These are phyloP conservation scores for Xestia rhomboidea DNA, from an alignment of 2,888 invertebrate genomes.

Conservation along the genomic window DNA sequence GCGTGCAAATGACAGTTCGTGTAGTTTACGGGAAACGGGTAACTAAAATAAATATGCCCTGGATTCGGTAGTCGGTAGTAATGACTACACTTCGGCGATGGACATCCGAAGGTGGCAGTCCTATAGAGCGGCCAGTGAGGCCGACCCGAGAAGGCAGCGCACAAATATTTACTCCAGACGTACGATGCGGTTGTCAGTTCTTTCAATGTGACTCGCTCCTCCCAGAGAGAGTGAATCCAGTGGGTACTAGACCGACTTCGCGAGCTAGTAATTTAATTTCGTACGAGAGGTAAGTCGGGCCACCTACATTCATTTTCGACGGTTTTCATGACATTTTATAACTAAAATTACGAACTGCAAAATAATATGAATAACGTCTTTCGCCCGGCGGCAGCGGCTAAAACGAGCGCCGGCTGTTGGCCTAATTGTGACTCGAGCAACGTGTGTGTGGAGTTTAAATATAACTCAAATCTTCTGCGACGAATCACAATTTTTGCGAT, in stretches of 20 bases:
- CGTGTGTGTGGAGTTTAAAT: slow-evolving; percentile 85
- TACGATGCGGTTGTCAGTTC: slow-evolving; percentile 96
- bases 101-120: slow-evolving; percentile 92
- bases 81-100: slow-evolving; percentile 91
- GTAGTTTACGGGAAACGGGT: slow-evolving; percentile 71
- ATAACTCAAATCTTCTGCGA: slow-evolving; percentile 83
- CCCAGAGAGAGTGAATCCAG: slow-evolving; percentile 93
- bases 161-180: slow-evolving; percentile 94
- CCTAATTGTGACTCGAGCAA: slow-evolving; percentile 88
- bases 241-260: slow-evolving; percentile 92
- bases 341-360: slow-evolving; percentile 78
- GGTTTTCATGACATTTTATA: slow-evolving; percentile 80
- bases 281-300: slow-evolving; percentile 84
- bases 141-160: slow-evolving; percentile 94
- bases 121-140: slow-evolving; percentile 91
- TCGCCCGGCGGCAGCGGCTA: slow-evolving; percentile 88
- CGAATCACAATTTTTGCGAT: slow-evolving; percentile 78
- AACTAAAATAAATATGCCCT: slow-evolving; percentile 79
- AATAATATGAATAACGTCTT: slow-evolving; percentile 80
- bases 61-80: slow-evolving; percentile 78
- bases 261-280: slow-evolving; percentile 89
- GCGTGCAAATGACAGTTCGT: slow-evolving; percentile 72
- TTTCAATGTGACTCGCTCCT: slow-evolving; percentile 95
- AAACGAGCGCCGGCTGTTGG: slow-evolving; percentile 89
- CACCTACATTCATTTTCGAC: slow-evolving; percentile 72